phyloP scores from a whole-genome alignment of 23 tunicate genomes.

The Phallusia fumigata region DNA sequence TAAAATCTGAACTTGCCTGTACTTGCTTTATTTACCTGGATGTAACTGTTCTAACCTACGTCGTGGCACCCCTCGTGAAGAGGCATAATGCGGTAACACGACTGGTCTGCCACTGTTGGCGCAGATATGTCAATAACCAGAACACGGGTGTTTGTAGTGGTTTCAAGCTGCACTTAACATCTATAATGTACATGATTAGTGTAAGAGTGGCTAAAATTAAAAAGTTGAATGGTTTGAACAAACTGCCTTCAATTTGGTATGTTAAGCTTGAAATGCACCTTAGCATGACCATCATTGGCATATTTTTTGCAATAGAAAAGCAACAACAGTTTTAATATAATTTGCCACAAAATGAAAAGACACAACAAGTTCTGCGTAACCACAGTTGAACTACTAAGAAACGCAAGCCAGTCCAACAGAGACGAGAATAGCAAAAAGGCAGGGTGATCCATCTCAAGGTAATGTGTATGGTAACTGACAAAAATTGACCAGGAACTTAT shows the following conservation, averaged over 20 bases:
- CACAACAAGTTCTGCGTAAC: neutral
- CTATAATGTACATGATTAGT: too few relatives aligned
- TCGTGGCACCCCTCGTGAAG: too few relatives aligned
- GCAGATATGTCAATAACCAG: too few relatives aligned
- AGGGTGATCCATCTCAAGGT: neutral
- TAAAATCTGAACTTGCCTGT: neutral
- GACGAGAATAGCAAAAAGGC: neutral
- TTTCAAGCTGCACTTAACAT: too few relatives aligned
- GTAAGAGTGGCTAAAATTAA: too few relatives aligned
- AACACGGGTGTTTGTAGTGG: too few relatives aligned
- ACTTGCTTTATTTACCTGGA: neutral
- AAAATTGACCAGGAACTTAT: neutral
- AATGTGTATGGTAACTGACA: neutral
- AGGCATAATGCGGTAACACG: too few relatives aligned
- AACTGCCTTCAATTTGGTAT: too few relatives aligned
- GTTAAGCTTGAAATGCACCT: too few relatives aligned
- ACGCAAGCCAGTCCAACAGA: neutral
- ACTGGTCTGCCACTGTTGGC: too few relatives aligned
- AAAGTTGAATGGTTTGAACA: too few relatives aligned
- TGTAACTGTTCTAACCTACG: neutral
- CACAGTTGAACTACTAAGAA: neutral
- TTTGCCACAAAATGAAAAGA: slow-evolving; percentile 3
- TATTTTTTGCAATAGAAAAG: neutral
- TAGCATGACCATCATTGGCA: too few relatives aligned
- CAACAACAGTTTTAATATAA: slow-evolving; percentile 4